These are phyloP conservation scores for Caenorhabditis drosophilae DNA, from an alignment of 2,888 invertebrate species.

Conservation along the genomic window DNA sequence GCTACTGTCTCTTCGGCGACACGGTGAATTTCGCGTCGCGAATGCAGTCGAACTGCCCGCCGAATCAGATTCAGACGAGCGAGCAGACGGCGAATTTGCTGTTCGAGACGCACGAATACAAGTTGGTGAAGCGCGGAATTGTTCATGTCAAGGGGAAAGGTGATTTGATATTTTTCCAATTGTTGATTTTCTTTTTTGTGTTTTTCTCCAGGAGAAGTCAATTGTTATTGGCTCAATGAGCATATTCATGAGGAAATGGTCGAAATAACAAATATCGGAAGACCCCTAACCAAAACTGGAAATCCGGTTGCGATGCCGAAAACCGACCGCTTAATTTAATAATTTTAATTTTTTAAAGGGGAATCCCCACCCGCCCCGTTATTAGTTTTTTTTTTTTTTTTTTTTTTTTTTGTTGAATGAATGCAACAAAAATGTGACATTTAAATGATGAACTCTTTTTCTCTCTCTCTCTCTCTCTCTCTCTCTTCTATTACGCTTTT, in stretches of 20 bases:
- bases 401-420: no score
- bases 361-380: no score
- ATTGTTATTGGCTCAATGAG: constrained; percentile 67
- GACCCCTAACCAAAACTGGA: no score
- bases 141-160: constrained; percentile 68
- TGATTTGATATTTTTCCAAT: neutral
- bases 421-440: no score
- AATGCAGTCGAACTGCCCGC: constrained; percentile 67
- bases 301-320: no score
- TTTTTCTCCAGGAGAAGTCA: constrained; percentile 56
- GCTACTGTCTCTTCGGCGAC: constrained; percentile 67
- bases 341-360: no score
- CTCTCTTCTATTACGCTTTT: no score
- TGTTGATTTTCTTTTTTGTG: neutral
- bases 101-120: constrained; percentile 35
- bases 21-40: constrained; percentile 68
- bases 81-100: constrained; percentile 25
- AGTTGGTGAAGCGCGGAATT: constrained; percentile 63
- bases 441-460: no score
- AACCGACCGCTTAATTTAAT: no score
- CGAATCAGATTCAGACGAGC: constrained; percentile 65
- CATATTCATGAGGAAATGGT: constrained; percentile 41
- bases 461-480: no score
- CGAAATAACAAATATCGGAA: constrained; percentile 16
- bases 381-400: no score